Conservation (phyloP, 1,140 invertebrate genomes). For the Drosophila pruinosa region DNA sequence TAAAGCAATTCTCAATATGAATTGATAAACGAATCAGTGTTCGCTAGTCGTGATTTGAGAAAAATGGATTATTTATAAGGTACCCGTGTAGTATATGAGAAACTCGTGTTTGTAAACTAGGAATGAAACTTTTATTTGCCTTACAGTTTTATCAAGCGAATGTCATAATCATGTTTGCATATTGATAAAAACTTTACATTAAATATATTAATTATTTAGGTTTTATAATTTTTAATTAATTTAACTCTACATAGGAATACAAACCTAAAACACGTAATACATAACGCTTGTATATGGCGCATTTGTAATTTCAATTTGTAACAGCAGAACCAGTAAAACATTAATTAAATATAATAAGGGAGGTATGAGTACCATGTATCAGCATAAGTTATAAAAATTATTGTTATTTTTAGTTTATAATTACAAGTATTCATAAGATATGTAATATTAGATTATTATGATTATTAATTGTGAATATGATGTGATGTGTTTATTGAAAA, state of each 20-base stretch:
- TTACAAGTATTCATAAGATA: slow-evolving; percentile 42
- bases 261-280: slow-evolving; percentile 14
- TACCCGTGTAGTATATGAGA: slow-evolving; percentile 49
- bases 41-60: background rate
- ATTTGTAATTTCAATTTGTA: slow-evolving; percentile 31
- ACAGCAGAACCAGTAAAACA: slow-evolving; percentile 31
- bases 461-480: slow-evolving; percentile 81
- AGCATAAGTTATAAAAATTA: slow-evolving; percentile 79
- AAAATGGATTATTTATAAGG: slow-evolving; percentile 21
- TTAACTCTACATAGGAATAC: slow-evolving; percentile 4
- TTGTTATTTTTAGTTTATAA: slow-evolving; percentile 78
- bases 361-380: slow-evolving; percentile 54
- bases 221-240: slow-evolving; percentile 28
- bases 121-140: slow-evolving; percentile 82
- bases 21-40: background rate
- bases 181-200: slow-evolving; percentile 32
- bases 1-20: slow-evolving; percentile 37
- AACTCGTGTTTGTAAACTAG: slow-evolving; percentile 72
- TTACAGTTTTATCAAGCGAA: slow-evolving; percentile 60
- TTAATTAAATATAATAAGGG: slow-evolving; percentile 37
- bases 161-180: slow-evolving; percentile 40
- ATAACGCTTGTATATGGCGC: slow-evolving; percentile 44
- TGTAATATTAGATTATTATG: slow-evolving; percentile 75
- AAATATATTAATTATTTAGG: slow-evolving; percentile 19
- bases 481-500: slow-evolving; percentile 81